Evolutionary conservation across 1,140 invertebrate species (phyloP), one percentile per base, ranked within the genome.

Genomic region (Psilanteris sp.): DNA sequence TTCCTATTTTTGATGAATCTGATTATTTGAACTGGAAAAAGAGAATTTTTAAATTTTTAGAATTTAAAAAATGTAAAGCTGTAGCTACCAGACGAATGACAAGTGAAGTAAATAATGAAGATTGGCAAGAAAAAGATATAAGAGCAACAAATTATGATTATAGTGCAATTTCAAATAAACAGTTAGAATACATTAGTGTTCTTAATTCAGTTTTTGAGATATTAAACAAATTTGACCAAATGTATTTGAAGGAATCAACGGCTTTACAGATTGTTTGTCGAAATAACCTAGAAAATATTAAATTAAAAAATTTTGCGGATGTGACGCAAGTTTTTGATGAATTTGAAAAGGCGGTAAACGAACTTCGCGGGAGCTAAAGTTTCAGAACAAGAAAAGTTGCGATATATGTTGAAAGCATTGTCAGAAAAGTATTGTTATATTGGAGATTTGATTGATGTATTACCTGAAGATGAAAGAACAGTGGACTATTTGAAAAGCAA

Each of bases 261-360:
- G 46, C 68, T 2, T n/a, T 77, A 10, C 62, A 77, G 22, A 79
- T 79, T 15, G 41, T 70, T 6, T 46, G 41, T n/a, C 27, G 64
- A 62, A 67, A 55, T 11, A 77, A 61, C 6, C n/a, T 74, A 13
- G 70, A 79, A 52, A 46, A 32, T 15, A 34, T 79, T 1, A 73
- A 55, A 22, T 18, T 74, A 8, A 61, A 73, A 52, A 32, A 70
- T 41, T 80, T 83, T n/a, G 62, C 6, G 43, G 66, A 57, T 43
- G 34, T 83, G 7, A 72, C 79, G 41, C 71, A 77, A 8, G 85
- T 85, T 15, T 86, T 85, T 31, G 72, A 78, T 32, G 81, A 83
- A 37, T 86, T 86, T 61, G 81, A 85, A 20, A 84, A 83, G 80
- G 31, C 62, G 5, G 6, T 75, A 26, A 85, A 83, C 55, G 79